These are phyloP conservation scores for Siphonodentalium dalli DNA, from an alignment of 2,888 invertebrate genomes.

Conservation along the genomic window DNA sequence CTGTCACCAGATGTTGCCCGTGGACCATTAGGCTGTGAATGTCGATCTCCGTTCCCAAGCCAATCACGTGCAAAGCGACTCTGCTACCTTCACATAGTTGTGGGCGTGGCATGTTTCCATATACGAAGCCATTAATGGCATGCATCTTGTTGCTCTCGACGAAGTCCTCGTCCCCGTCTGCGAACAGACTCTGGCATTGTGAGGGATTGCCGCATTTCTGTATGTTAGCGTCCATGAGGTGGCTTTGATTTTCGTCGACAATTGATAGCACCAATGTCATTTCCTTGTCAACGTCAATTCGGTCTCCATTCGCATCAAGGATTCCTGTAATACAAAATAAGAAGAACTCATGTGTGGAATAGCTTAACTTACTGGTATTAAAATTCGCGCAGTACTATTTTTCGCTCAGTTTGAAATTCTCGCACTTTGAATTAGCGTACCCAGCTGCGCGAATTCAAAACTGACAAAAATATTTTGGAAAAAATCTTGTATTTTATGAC, in stretches of 20 bases:
- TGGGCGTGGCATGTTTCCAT: slow-evolving; percentile 36
- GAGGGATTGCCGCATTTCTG: slow-evolving; percentile 30
- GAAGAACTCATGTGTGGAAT: no score
- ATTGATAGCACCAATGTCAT: slow-evolving; percentile 34
- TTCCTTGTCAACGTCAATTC: slow-evolving; percentile 38
- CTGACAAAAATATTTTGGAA: no score
- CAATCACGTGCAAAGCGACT: slow-evolving; percentile 32
- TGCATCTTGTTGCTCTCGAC: slow-evolving; percentile 32
- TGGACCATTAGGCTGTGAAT: slow-evolving; percentile 32
- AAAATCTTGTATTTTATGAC: no score
- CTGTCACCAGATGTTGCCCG: slow-evolving; percentile 27
- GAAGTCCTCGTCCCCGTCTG: slow-evolving; percentile 27
- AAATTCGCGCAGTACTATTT: no score
- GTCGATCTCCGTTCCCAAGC: slow-evolving; percentile 28
- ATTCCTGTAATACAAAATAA: slow-evolving; percentile 28
- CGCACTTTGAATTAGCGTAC: no score
- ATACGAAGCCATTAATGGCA: slow-evolving; percentile 39
- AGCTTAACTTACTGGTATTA: no score
- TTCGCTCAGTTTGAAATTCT: no score
- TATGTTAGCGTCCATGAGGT: slow-evolving; percentile 31
- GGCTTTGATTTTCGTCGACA: slow-evolving; percentile 40
- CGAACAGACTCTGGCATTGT: slow-evolving; percentile 25
- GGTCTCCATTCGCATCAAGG: slow-evolving; percentile 22
- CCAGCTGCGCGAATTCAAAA: no score
- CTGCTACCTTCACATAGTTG: slow-evolving; percentile 34